Evolutionary conservation across 2,113 vertebrate genomes (phyloP).

Genomic region (Rhinolophus sinicus): DNA sequence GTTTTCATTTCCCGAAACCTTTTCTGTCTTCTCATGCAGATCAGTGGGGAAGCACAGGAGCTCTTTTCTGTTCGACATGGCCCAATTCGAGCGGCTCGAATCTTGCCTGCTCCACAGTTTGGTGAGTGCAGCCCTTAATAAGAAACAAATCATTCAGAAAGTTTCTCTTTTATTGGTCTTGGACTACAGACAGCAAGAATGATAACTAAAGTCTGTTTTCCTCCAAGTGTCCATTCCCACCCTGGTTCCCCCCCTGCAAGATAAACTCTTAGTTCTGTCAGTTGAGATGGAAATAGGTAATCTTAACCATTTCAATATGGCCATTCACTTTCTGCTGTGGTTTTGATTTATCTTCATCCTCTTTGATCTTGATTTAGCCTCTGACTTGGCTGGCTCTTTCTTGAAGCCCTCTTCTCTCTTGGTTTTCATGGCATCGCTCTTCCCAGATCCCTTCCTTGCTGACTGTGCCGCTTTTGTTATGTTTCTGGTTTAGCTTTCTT

Average conservation of each 20-base stretch:
- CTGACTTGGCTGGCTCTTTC: constrained; percentile 65
- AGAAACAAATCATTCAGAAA: constrained; percentile 54
- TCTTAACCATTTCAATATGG: constrained; percentile 81
- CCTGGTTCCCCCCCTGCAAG: constrained; percentile 1
- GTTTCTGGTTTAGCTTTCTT: constrained; percentile 54
- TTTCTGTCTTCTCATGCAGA: constrained; percentile 82
- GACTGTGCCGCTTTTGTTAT: constrained; percentile 70
- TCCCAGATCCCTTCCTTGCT: constrained; percentile 53
- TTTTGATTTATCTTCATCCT: constrained; percentile 76
- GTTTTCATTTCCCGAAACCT: background rate
- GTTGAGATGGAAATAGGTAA: constrained; percentile 81
- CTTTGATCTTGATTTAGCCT: constrained; percentile 77
- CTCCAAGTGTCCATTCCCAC: constrained; percentile 42
- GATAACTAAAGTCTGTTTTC: constrained; percentile 70
- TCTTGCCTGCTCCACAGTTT: constrained; percentile 95
- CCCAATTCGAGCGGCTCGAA: constrained; percentile 92
- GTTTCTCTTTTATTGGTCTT: constrained; percentile 68
- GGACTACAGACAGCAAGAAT: constrained; percentile 59
- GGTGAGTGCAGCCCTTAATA: constrained; percentile 85
- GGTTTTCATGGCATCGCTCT: constrained; percentile 61
- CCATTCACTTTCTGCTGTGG: constrained; percentile 74
- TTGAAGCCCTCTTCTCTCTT: constrained; percentile 61
- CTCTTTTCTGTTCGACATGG: constrained; percentile 97
- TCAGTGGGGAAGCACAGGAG: constrained; percentile 97
- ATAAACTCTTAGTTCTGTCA: constrained; percentile 70